Evolutionary conservation across 2,113 vertebrate species (phyloP).

Genomic region (Sceloporus undulatus): DNA sequence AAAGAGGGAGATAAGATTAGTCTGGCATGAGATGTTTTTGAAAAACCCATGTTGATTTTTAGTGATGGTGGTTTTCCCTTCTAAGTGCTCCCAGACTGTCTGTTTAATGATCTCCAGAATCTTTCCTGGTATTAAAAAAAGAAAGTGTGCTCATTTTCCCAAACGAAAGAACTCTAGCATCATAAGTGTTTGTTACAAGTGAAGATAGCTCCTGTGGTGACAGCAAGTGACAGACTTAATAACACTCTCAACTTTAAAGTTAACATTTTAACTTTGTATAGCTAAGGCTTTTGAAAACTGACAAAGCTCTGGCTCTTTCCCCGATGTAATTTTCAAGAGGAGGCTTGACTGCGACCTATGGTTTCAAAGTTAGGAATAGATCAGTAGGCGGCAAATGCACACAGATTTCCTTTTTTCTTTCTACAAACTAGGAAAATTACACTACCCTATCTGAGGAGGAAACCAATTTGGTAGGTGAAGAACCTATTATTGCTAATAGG

Average conservation of each 20-base stretch:
- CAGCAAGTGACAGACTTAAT: constrained; percentile 60
- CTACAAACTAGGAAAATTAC: neutral
- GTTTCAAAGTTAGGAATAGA: constrained; percentile 22
- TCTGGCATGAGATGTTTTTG: too few relatives aligned
- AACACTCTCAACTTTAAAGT: constrained; percentile 49
- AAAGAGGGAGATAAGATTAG: too few relatives aligned
- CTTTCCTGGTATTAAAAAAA: constrained; percentile 49
- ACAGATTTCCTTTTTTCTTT: neutral
- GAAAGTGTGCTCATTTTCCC: constrained; percentile 51
- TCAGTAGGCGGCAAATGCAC: neutral
- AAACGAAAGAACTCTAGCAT: constrained; percentile 45
- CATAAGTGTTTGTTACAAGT: constrained; percentile 53
- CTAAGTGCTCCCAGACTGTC: too few relatives aligned
- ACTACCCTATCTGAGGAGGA: neutral
- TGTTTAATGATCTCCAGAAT: constrained; percentile 9
- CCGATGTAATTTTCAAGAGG: constrained; percentile 45
- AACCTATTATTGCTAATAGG: neutral
- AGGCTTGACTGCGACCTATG: neutral
- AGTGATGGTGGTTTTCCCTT: too few relatives aligned
- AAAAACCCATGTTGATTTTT: too few relatives aligned
- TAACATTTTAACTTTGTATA: constrained; percentile 43
- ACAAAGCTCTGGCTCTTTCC: constrained; percentile 42
- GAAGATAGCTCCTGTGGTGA: constrained; percentile 54
- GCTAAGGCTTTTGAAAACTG: constrained; percentile 44
- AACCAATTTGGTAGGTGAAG: constrained; percentile 36